Base-by-base conservation (phyloP, 2,888 invertebrate genomes). In the Endomychus coccineus region DNA sequence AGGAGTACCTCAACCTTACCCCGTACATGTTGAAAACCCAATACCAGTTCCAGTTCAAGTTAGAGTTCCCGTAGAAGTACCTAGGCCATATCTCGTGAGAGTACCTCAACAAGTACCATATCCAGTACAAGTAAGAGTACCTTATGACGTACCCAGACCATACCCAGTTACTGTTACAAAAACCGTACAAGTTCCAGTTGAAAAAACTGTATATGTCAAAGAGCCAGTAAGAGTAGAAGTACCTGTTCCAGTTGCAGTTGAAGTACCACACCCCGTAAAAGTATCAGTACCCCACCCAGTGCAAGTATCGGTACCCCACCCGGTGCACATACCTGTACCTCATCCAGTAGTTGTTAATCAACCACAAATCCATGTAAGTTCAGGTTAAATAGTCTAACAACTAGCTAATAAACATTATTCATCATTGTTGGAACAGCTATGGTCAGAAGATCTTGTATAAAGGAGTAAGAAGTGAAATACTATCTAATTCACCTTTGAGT, bases 271-370 rank as follows among this genome's bases (percentile, higher is more conserved):
- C 10, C 49, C 53, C 3, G 58, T 59, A 11, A 57, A 56, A 32
- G 59, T 59, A n/a, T n/a, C n/a, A n/a, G n/a, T n/a, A 21, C 59
- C 59, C 10, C 49, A 56, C 7, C 54, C 58, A 19, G 56, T 58
- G 2, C 41, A 43, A 13, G 55, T 59, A 4, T 55, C 56, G 40
- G 55, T 61, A 21, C 59, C 59, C 10, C 49, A 56, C 7, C 54
- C 58, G 16, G 56, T 58, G 2, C 41, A 43, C 13, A 54, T 59
- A 4, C 55, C 56, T 40, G 55, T 61, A 16, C 59, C 61, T 3
- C 52, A 53, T 7, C 59, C 60, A 19, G 52, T 61, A 9, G 25
- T 40, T 5, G 44, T 46, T 11, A 42, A 39, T 23, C 39, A 34
- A 16, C 19, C 29, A 3, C 32, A 29, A 27, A n/a, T n/a, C n/a